Conservation (phyloP, 2,797 vertebrate genomes). For the Helicolenus hilgendorfi region DNA sequence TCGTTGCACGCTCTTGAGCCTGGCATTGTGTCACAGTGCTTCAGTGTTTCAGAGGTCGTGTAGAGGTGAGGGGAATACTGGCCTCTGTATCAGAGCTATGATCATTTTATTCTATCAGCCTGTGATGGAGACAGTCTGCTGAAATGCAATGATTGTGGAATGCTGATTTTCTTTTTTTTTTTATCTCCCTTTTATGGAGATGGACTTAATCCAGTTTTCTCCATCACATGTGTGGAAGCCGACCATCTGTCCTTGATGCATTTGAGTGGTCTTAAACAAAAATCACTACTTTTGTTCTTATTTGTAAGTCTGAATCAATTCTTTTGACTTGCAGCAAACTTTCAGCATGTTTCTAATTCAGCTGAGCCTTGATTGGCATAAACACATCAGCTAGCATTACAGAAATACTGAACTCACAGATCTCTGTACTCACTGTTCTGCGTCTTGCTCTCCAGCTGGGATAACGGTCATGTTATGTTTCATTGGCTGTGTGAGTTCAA, state of each 20-base stretch:
- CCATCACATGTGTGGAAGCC: slow-evolving; percentile 34
- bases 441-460: background rate
- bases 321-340: slow-evolving; percentile 7
- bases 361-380: background rate
- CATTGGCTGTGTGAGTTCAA: background rate
- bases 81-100: slow-evolving; percentile 13
- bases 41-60: slow-evolving; percentile 16
- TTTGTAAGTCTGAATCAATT: slow-evolving; percentile 14
- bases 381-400: background rate
- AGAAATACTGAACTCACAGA: background rate
- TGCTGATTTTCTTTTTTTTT: slow-evolving; percentile 38
- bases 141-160: slow-evolving; percentile 55
- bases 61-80: background rate
- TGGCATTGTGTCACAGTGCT: background rate
- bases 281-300: slow-evolving; percentile 9
- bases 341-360: slow-evolving; percentile 7
- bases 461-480: background rate
- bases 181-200: slow-evolving; percentile 49
- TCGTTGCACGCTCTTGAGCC: background rate
- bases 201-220: slow-evolving; percentile 58
- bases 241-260: background rate
- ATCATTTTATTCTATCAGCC: slow-evolving; percentile 5
- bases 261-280: slow-evolving; percentile 37
- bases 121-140: slow-evolving; percentile 38
- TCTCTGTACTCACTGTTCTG: background rate